These are phyloP conservation scores for Hypothenemus hampei DNA, from an alignment of 1,140 invertebrate genomes.

Conservation along the genomic window DNA sequence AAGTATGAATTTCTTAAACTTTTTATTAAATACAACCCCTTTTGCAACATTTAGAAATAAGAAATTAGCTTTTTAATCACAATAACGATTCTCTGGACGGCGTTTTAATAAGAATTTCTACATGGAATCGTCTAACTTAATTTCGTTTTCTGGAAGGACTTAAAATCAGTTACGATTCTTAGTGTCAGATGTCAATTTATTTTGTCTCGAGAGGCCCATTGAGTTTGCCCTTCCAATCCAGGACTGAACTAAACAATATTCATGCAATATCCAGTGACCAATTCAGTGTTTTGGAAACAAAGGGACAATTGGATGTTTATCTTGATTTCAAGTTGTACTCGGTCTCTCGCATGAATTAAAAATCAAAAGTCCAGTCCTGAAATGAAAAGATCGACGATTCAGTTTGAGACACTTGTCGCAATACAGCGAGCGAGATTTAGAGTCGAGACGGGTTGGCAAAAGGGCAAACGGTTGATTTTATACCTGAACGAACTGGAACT, in stretches of 20 bases:
- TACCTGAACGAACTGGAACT: constrained; percentile 12
- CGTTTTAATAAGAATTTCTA: constrained; percentile 17
- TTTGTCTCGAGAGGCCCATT: constrained; percentile 11
- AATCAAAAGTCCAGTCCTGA: neutral
- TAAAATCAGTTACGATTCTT: constrained; percentile 12
- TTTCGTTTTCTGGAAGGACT: neutral
- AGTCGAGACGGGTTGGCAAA: neutral
- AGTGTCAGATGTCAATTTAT: constrained; percentile 13
- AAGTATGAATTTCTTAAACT: too few species aligned
- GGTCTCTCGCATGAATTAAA: too few species aligned
- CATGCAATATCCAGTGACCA: too few species aligned
- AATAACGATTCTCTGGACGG: neutral
- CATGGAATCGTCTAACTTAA: constrained; percentile 1
- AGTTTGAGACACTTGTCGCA: constrained; percentile 8
- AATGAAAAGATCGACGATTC: neutral
- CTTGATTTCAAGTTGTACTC: too few species aligned
- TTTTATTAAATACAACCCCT: too few species aligned
- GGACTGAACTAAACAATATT: neutral
- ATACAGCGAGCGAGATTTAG: too few species aligned
- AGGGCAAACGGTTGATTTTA: constrained; percentile 12
- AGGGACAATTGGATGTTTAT: too few species aligned
- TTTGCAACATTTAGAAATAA: too few species aligned
- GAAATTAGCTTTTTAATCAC: constrained; percentile 16
- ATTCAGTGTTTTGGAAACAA: too few species aligned
- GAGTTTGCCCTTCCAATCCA: constrained; percentile 2